Conservation (phyloP, 2,113 vertebrate genomes). For the Ceyx margarethae region DNA sequence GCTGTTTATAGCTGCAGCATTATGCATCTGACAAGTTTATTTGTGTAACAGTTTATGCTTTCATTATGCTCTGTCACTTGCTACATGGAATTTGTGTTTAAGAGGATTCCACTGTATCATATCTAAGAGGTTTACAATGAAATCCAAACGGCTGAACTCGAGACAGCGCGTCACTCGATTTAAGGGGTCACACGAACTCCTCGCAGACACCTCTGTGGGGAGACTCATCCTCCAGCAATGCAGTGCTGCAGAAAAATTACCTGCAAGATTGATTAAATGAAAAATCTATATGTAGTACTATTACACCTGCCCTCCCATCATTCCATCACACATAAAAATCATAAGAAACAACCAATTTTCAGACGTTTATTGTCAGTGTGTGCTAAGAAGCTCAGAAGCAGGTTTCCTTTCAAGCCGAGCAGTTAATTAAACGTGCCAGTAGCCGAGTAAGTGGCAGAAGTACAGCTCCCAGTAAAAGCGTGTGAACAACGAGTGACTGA, state of each 20-base stretch:
- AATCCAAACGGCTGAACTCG: conserved; percentile 65
- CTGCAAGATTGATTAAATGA: conserved; percentile 15
- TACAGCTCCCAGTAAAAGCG: neutral
- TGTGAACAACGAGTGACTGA: neutral
- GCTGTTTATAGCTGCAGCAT: conserved; percentile 52
- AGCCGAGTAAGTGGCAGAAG: neutral
- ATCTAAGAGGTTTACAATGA: conserved; percentile 73
- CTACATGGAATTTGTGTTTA: conserved; percentile 74
- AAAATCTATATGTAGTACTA: conserved; percentile 19
- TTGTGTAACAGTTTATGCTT: conserved; percentile 72
- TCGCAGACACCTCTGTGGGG: neutral
- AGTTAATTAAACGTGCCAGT: neutral
- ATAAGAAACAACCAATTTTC: neutral
- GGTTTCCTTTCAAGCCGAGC: neutral
- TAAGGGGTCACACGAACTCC: conserved; percentile 24
- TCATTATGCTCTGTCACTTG: conserved; percentile 73
- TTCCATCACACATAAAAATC: neutral
- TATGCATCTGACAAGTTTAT: conserved; percentile 69
- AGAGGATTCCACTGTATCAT: conserved; percentile 73
- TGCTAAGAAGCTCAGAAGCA: neutral
- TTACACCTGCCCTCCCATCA: conserved; percentile 1
- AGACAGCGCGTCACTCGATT: neutral
- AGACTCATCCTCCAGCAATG: conserved; percentile 1
- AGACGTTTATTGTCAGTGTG: neutral
- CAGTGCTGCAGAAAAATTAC: neutral